A percentile compares a stretch with the other conserved stretches of the same genome.
Conservation (phyloP, 1,140 invertebrate species). For the Adelges cooleyi region DNA sequence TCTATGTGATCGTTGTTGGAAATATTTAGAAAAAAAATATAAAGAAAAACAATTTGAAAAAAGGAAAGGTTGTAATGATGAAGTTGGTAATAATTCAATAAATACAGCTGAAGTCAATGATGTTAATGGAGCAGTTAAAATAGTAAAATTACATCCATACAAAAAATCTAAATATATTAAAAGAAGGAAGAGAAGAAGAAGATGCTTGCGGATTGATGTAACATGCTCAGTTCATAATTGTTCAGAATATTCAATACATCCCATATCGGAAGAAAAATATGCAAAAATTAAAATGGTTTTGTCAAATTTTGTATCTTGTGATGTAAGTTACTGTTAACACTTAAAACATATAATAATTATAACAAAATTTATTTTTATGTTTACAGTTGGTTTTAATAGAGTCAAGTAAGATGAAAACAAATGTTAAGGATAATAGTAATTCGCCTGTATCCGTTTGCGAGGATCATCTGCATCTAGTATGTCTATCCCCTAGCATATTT, state of each 20-base stretch:
- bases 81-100: not conserved
- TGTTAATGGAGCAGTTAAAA: not conserved
- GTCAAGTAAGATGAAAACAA: not conserved
- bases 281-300: not conserved
- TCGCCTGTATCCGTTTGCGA: not conserved
- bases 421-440: too few relatives aligned
- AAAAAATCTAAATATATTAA: not conserved
- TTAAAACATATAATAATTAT: too few relatives aligned
- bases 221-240: not conserved
- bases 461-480: not conserved
- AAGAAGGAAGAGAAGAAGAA: not conserved
- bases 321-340: not conserved
- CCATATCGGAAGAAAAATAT: not conserved
- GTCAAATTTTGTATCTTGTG: not conserved
- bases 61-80: not conserved
- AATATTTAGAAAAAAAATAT: not conserved
- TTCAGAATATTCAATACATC: not conserved
- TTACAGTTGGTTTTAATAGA: not conserved
- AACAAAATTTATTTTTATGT: not conserved
- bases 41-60: not conserved
- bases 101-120: not conserved
- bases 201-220: too few relatives aligned
- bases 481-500: too few relatives aligned
- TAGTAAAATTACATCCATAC: not conserved
- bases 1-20: conserved; percentile 3